Conservation (phyloP, 1,140 invertebrate species). For the Wiebesia pumilae region DNA sequence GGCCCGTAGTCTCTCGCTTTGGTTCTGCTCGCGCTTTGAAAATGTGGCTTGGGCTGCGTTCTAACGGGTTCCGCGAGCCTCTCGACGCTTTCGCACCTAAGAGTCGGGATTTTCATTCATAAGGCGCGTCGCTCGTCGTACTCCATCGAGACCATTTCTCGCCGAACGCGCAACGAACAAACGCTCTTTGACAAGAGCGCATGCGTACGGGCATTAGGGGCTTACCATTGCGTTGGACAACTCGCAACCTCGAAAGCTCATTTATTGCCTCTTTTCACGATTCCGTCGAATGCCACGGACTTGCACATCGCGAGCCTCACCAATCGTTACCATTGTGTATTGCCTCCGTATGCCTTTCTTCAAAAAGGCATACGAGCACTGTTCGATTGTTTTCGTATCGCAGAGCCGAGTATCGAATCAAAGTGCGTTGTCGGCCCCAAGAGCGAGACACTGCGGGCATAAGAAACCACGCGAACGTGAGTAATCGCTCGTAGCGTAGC, state of each 20-base stretch:
- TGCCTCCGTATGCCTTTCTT: not conserved
- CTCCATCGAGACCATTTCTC: not conserved
- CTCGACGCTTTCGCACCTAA: not conserved
- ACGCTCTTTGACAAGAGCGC: not conserved
- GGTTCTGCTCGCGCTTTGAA: not conserved
- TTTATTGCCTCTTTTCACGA: not conserved
- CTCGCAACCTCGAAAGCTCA: not conserved
- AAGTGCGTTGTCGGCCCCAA: not conserved
- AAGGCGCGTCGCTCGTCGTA: not conserved
- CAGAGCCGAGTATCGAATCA: not conserved
- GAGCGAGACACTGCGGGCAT: not conserved
- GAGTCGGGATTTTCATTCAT: not conserved
- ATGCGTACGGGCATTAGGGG: not conserved
- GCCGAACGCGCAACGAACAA: not conserved
- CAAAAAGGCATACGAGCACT: not conserved
- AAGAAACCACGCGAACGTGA: not conserved
- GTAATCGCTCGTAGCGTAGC: not conserved
- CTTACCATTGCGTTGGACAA: not conserved
- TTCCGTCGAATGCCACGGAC: not conserved
- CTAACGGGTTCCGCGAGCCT: slow-evolving; percentile 1
- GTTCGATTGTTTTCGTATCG: not conserved
- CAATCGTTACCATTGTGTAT: not conserved
- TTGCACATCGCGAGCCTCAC: not conserved
- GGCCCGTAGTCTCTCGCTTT: not conserved
- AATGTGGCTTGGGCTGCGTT: not conserved